Conservation (phyloP, 2,113 vertebrate species). For the Peromyscus polionotus region DNA sequence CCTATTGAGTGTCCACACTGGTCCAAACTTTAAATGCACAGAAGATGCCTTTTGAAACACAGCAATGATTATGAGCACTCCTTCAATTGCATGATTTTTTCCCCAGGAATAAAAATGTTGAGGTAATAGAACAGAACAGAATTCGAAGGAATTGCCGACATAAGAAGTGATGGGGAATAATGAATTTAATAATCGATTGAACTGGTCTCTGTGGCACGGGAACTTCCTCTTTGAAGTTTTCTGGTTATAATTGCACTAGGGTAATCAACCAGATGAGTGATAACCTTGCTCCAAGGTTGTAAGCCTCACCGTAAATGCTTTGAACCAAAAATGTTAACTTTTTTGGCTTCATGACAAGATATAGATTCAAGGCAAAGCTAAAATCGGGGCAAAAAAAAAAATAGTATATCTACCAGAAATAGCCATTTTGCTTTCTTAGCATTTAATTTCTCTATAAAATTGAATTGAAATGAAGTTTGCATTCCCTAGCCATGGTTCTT, state of each 20-base stretch:
- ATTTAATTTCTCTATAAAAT: neutral
- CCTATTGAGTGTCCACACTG: neutral
- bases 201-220: no score
- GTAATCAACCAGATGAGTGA: neutral
- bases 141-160: neutral
- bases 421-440: slow-evolving; percentile 20
- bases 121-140: neutral
- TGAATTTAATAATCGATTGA: neutral
- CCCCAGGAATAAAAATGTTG: slow-evolving; percentile 8
- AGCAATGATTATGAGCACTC: neutral
- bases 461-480: neutral
- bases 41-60: slow-evolving; percentile 30
- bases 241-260: neutral
- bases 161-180: neutral
- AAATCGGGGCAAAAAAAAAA: neutral
- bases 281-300: neutral
- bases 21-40: neutral
- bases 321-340: neutral
- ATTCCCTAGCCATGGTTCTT: neutral
- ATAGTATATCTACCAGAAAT: neutral
- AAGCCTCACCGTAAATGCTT: neutral
- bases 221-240: neutral
- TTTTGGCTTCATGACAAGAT: neutral
- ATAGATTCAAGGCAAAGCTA: neutral
- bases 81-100: neutral